phyloP scores from a whole-genome alignment of 2,113 vertebrate species.

The Cavia porcellus region DNA sequence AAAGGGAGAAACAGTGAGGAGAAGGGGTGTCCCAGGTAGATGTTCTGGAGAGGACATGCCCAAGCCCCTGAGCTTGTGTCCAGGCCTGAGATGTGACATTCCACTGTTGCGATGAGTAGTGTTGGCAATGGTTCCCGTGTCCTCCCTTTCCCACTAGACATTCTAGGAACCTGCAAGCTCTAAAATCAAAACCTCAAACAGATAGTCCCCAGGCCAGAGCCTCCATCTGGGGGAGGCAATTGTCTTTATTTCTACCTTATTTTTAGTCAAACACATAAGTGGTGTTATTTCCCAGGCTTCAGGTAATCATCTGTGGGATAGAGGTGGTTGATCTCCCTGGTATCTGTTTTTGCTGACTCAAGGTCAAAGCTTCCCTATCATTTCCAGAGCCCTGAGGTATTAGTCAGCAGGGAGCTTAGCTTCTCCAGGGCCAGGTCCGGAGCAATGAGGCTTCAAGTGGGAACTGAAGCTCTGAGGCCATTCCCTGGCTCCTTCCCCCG shows the following conservation, averaged over 20 bases:
- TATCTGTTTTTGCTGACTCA: neutral
- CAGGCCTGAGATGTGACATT: neutral
- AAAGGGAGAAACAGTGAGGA: neutral
- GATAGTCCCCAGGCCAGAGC: neutral
- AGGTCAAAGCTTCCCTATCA: neutral
- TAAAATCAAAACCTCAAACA: neutral
- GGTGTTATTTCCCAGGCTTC: neutral
- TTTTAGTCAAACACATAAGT: neutral
- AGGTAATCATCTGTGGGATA: neutral
- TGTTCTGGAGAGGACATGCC: accelerated
- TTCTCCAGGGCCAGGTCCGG: neutral
- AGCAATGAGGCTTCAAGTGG: neutral
- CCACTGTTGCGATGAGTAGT: neutral
- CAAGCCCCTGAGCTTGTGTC: neutral
- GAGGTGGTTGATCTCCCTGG: neutral
- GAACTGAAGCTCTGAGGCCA: accelerated
- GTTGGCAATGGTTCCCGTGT: neutral
- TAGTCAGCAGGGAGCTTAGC: neutral
- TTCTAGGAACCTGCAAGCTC: neutral
- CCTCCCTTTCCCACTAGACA: neutral
- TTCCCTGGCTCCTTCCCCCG: neutral
- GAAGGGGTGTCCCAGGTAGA: neutral
- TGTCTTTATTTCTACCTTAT: neutral
- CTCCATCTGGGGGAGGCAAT: too few relatives aligned
- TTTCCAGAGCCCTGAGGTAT: neutral